These are phyloP conservation scores for Galeopsomyia nigrocyanea DNA, from an alignment of 2,888 invertebrate species.

Conservation along the genomic window DNA sequence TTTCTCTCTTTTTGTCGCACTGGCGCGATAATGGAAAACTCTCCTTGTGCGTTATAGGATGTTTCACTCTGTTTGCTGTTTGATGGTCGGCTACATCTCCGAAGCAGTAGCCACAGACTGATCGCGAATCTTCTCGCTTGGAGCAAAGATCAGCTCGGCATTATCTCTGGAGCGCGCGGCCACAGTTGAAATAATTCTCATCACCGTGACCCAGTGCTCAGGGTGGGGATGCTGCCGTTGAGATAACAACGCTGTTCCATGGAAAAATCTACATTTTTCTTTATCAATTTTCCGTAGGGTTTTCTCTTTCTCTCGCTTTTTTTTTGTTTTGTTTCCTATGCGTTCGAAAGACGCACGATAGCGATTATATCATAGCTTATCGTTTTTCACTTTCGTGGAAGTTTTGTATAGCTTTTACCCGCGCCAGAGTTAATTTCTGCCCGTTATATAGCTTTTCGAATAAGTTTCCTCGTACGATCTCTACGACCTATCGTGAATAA, in stretches of 20 bases:
- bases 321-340: too few species aligned
- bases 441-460: neutral
- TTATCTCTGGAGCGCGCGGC: slow-evolving; percentile 25
- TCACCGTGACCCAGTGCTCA: slow-evolving; percentile 30
- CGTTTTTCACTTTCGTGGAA: too few species aligned
- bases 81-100: slow-evolving; percentile 4
- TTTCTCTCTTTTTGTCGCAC: too few species aligned
- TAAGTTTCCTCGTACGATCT: neutral
- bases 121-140: slow-evolving; percentile 19
- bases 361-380: neutral
- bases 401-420: neutral
- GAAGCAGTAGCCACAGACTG: neutral
- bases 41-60: too few species aligned
- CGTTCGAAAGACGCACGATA: neutral
- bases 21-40: too few species aligned
- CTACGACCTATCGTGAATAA: too few species aligned
- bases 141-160: slow-evolving; percentile 42
- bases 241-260: too few species aligned
- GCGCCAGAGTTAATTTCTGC: neutral
- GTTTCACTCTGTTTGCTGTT: too few species aligned
- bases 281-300: too few species aligned
- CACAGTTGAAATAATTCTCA: slow-evolving; percentile 26
- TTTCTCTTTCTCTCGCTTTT: too few species aligned
- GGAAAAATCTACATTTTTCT: too few species aligned
- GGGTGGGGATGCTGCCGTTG: slow-evolving; percentile 24